Evolutionary conservation across 2,797 vertebrate genomes (phyloP), one percentile per base, ranked within the genome.

Genomic region (Pipistrellus nathusii): DNA sequence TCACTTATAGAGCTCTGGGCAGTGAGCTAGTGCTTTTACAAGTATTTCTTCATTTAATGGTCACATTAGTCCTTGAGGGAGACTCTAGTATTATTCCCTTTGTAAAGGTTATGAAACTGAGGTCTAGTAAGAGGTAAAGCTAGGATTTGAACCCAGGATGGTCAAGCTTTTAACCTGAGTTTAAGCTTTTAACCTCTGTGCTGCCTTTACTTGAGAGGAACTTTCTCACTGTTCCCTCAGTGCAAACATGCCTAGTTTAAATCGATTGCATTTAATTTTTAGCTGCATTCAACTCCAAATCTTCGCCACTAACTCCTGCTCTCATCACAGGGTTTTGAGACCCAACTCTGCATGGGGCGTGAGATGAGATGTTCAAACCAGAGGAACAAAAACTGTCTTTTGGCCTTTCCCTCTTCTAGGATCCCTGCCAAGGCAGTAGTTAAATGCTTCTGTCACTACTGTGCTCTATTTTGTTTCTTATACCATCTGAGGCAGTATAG

Each of bases 71-170:
- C 30, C 5, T 78, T 38, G 62, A 13, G 21, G 38, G 41, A 77
- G 2, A 53, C 77, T 69, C 57, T 86, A 21, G 72, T 71, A 64
- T n/a, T 46, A 9, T 82, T 73, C 35, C 15, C 8, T 72, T 93
- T 85, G 48, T 69, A 78, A 94, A 94, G 59, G 59, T 23, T 27
- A 90, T 44, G 59, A 87, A 73, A 44, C n/a, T 14, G 78, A 85
- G 68, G 46, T 59, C 59, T 73, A 78, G 48, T 10, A 82, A 73
- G 38, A 95, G n/a, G 8, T 25, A 14, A 51, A 68, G 80, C 48
- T 83, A 38, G 78, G 25, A 38, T 64, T 73, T 88, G 59, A 83
- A 44, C 27, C 44, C 27, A 71, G 27, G 23, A 53, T 23, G 81
- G 5, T 69, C 25, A 76, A 14, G 30, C 72, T 78, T 62, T 62